A percentile compares a stretch with the other conserved stretches of the same genome.
These are phyloP conservation scores for Salvelinus sp. DNA, from an alignment of 2,113 vertebrate genomes.

Conservation along the genomic window DNA sequence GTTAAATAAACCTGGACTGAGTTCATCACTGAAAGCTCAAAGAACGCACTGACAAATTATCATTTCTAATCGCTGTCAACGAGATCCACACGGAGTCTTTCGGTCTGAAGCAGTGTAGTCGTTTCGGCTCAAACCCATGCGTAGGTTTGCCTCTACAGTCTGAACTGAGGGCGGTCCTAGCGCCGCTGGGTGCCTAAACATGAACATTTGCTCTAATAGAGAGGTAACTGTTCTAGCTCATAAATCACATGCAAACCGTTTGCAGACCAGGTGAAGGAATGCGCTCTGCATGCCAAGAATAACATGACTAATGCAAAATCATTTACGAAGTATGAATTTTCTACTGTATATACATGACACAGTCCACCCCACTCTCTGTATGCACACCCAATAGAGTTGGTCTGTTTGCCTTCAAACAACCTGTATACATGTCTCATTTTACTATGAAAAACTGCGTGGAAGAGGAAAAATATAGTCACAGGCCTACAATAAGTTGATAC, in stretches of 20 bases:
- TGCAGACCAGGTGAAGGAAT: constrained; percentile 59
- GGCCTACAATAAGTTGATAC: too few relatives aligned
- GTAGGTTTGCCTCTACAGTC: not conserved
- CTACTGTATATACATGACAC: constrained; percentile 29
- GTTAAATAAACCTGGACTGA: not conserved
- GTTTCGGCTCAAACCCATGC: not conserved
- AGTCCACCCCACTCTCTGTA: constrained; percentile 31
- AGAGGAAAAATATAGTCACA: too few relatives aligned
- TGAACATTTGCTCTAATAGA: constrained; percentile 33
- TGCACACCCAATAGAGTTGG: constrained; percentile 10
- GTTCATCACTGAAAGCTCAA: not conserved
- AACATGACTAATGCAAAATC: constrained; percentile 55
- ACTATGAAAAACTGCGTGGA: too few relatives aligned
- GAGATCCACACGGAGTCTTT: not conserved
- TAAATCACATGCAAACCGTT: constrained; percentile 29
- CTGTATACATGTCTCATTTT: not conserved
- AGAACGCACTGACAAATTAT: not conserved
- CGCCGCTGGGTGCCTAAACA: constrained; percentile 16
- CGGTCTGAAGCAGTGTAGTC: constrained; percentile 2
- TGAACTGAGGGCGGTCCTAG: not conserved
- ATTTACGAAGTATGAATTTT: constrained; percentile 35
- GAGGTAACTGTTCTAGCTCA: constrained; percentile 30
- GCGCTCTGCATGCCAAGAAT: constrained; percentile 48
- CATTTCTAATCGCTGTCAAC: constrained; percentile 1
- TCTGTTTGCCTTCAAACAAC: constrained; percentile 44